Conservation (phyloP, 2,888 invertebrate species). For the Andrena camellia region DNA sequence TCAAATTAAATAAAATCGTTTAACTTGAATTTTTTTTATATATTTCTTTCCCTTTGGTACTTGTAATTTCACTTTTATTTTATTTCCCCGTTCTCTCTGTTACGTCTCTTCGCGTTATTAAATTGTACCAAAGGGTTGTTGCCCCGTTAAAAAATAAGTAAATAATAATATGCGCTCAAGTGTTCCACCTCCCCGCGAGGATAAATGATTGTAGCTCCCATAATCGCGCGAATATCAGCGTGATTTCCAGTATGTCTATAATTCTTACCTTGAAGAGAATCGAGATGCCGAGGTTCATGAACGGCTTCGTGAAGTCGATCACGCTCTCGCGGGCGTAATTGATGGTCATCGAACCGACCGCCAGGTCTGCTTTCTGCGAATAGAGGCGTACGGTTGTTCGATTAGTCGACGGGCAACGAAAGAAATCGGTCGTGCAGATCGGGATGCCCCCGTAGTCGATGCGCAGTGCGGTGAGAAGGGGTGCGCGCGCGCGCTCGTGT, state of each 20-base stretch:
- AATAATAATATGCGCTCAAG: no score
- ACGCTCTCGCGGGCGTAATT: slow-evolving; percentile 95
- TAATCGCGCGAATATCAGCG: no score
- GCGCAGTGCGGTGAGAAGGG: neutral
- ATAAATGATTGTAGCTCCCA: no score
- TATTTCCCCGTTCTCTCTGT: no score
- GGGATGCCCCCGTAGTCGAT: neutral
- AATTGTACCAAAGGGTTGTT: no score
- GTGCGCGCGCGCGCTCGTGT: neutral
- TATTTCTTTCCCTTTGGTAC: no score
- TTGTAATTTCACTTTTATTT: no score
- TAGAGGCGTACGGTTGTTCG: slow-evolving; percentile 22
- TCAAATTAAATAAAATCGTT: no score
- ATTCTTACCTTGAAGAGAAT: slow-evolving; percentile 92
- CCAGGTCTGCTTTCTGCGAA: slow-evolving; percentile 93
- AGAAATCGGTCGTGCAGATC: neutral
- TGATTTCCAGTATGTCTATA: neutral
- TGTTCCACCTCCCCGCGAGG: no score
- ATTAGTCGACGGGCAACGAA: slow-evolving; percentile 17
- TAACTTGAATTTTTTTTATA: no score
- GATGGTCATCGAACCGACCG: slow-evolving; percentile 95
- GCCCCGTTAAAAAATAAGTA: no score
- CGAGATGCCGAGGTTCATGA: slow-evolving; percentile 96
- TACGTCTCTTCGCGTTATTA: no score
- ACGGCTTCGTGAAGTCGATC: slow-evolving; percentile 96